Evolutionary conservation across 2,113 vertebrate genomes (phyloP), one percentile per base, ranked within the genome.

Genomic region (Atlantisia rogersi): DNA sequence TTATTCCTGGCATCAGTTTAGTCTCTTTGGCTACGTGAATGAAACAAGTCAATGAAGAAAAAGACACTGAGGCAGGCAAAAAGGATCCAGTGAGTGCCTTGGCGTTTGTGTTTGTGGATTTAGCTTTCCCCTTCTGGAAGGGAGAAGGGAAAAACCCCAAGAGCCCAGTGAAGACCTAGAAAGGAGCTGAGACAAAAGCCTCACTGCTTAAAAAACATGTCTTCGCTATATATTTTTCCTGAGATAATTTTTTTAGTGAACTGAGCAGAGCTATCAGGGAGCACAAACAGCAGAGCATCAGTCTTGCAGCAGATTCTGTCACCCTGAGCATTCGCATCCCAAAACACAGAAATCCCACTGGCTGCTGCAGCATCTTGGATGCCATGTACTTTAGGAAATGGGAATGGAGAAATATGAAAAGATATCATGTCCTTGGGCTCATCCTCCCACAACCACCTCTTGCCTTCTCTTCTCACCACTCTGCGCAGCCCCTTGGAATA

Each of bases 191-290:
- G 77, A 88, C 46, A 89, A 90, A 93, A 92, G 56, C 65, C n/a
- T 70, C 67, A 26, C 55, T 86, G 55, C 64, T 92, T 86, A 83
- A 67, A 88, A 86, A 88, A 73, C 28, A 32, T 4, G 28, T 52
- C 80, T 75, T 67, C 37, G 40, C 32, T 29, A 44, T 11, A 44
- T 22, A 25, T 63, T 83, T 40, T 28, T 83, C 42, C 39, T 7
- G 25, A 90, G 76, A 86, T 80, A 31, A 46, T 90, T 90, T 86
- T 92, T 96, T 39, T 64, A 85, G 59, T 50, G 79, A 76, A 44
- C 35, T 77, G 48, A 92, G 84, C 84, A 84, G 52, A 87, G 84
- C 35, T 87, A 75, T 73, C 24, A 59, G 71, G 60, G 60, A 92
- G 40, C 4, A 15, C 82, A 86, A 86, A 65, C 31, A 90, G 68